Evolutionary conservation across 1,140 invertebrate species (phyloP).

Genomic region (Orussus abietinus): DNA sequence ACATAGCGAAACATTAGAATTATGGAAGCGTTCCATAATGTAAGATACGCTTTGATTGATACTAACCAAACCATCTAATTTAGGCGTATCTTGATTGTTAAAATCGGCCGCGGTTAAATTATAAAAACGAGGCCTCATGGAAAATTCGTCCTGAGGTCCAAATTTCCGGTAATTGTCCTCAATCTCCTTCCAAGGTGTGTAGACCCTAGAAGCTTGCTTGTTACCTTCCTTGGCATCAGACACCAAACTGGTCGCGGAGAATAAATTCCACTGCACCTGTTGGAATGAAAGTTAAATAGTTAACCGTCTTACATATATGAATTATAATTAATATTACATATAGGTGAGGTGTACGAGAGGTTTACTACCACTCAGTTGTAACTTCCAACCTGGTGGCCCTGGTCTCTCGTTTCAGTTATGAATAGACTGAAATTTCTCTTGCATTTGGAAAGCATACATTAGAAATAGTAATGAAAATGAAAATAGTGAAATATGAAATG

Average conservation of each 20-base stretch:
- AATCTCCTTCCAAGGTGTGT: constrained; percentile 73
- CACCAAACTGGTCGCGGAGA: constrained; percentile 63
- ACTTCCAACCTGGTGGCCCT: constrained; percentile 49
- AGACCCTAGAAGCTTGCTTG: constrained; percentile 61
- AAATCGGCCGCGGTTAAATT: constrained; percentile 72
- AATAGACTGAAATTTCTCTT: constrained; percentile 28
- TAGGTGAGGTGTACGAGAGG: constrained; percentile 37
- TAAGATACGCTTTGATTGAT: constrained; percentile 9
- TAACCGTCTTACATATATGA: constrained; percentile 4
- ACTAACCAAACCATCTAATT: constrained; percentile 81
- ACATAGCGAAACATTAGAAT: constrained; percentile 15
- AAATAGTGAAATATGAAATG: too few species aligned
- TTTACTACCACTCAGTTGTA: constrained; percentile 51
- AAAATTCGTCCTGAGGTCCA: constrained; percentile 67
- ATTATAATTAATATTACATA: constrained; percentile 9
- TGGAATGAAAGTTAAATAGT: constrained; percentile 4
- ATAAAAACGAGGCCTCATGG: constrained; percentile 86
- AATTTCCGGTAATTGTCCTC: constrained; percentile 77
- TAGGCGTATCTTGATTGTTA: constrained; percentile 77
- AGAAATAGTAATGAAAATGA: too few species aligned
- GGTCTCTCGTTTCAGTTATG: constrained; percentile 34
- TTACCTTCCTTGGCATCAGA: constrained; percentile 56
- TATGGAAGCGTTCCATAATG: constrained; percentile 5
- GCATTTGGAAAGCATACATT: too few species aligned
- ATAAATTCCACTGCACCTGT: constrained; percentile 81